Percentiles rank a stretch among this genome's conserved stretches.
These are phyloP conservation scores for Otolemur crassicaudatus DNA, from an alignment of 2,797 vertebrate genomes.

Conservation along the genomic window DNA sequence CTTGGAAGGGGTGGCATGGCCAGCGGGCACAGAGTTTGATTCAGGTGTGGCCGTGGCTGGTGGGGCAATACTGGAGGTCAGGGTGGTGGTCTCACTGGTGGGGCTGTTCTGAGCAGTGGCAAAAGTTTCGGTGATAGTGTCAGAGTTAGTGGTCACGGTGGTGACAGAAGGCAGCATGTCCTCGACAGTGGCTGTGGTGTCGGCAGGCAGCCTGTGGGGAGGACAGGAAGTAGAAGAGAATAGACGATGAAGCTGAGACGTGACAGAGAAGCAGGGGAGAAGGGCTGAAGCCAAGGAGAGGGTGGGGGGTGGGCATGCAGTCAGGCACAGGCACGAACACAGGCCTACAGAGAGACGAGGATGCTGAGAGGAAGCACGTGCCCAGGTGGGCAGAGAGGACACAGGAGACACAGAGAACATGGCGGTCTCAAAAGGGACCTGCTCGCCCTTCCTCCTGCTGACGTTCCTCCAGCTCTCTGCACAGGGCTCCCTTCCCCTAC, in stretches of 20 bases:
- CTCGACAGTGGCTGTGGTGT: constrained; percentile 94
- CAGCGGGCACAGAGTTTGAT: constrained; percentile 84
- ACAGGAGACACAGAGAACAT: constrained; percentile 76
- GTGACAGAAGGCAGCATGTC: constrained; percentile 97
- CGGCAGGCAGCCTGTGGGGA: constrained; percentile 95
- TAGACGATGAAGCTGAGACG: constrained; percentile 92
- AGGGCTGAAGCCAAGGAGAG: constrained; percentile 83
- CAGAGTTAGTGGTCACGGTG: constrained; percentile 96
- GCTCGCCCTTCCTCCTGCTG: background rate
- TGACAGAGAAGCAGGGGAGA: constrained; percentile 88
- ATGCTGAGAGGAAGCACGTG: constrained; percentile 51
- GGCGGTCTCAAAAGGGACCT: constrained; percentile 54
- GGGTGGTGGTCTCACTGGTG: constrained; percentile 97
- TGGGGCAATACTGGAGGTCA: constrained; percentile 95
- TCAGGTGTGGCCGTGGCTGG: constrained; percentile 89
- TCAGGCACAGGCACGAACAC: constrained; percentile 60
- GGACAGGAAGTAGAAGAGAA: constrained; percentile 92
- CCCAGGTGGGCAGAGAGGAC: constrained; percentile 71
- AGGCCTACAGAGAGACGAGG: constrained; percentile 75
- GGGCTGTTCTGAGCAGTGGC: constrained; percentile 98
- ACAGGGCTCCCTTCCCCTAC: background rate
- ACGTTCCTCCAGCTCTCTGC: background rate
- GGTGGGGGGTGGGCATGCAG: constrained; percentile 70
- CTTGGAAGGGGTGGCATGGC: constrained; percentile 89
- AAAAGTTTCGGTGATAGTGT: constrained; percentile 97